These are phyloP conservation scores for Condylura cristata DNA, from an alignment of 2,113 vertebrate species.

Conservation along the genomic window DNA sequence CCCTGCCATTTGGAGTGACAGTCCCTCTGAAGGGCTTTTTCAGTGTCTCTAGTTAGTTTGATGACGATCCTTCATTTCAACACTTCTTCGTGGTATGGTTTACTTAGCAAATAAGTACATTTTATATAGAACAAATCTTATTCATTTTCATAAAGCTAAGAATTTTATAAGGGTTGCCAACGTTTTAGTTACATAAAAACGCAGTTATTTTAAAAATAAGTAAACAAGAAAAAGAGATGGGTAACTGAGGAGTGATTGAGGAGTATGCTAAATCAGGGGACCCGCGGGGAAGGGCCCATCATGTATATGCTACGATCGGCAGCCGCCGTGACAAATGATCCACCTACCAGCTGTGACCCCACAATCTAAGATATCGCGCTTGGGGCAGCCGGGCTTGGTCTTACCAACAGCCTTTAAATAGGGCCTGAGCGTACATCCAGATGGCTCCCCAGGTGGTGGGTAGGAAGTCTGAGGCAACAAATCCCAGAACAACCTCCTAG, in stretches of 20 bases:
- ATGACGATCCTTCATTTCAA: neutral
- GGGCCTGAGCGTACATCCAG: neutral
- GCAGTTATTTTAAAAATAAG: constrained; percentile 19
- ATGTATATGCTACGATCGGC: constrained; percentile 52
- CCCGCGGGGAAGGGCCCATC: neutral
- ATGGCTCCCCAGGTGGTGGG: neutral
- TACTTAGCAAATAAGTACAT: constrained; percentile 9
- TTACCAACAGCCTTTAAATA: constrained; percentile 63
- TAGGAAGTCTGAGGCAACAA: neutral
- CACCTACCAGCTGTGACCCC: constrained; percentile 78
- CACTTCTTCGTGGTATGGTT: neutral
- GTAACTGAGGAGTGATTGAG: neutral
- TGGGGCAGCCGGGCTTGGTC: constrained; percentile 80
- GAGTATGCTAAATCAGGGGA: constrained; percentile 20
- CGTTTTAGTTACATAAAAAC: constrained; percentile 26
- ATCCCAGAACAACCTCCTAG: neutral
- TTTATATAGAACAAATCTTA: neutral
- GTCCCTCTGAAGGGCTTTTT: neutral
- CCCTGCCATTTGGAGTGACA: neutral
- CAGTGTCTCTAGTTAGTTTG: neutral
- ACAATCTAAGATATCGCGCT: constrained; percentile 63
- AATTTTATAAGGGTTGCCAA: constrained; percentile 16
- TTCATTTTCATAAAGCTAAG: constrained; percentile 34
- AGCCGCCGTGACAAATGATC: constrained; percentile 69
- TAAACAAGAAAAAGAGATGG: neutral